These are phyloP conservation scores for Thunnus thynnus DNA, from an alignment of 2,113 vertebrate species.

Conservation along the genomic window DNA sequence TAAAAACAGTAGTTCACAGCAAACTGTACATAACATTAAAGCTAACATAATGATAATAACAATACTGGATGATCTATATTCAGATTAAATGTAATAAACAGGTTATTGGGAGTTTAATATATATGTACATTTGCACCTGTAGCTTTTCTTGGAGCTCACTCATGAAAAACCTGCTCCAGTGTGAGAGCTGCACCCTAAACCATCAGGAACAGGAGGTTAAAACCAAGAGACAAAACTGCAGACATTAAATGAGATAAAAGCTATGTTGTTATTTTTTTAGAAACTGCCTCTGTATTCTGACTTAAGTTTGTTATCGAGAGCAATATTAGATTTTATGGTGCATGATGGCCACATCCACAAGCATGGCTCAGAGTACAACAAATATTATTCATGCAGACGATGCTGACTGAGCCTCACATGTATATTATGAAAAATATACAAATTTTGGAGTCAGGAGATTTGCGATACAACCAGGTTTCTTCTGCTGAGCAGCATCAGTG, in stretches of 20 bases:
- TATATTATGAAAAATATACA: not conserved
- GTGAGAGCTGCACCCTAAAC: no score
- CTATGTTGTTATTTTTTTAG: not conserved
- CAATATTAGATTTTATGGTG: not conserved
- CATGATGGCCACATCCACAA: not conserved
- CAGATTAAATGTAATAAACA: not conserved
- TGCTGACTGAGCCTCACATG: not conserved
- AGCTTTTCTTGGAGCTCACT: no score
- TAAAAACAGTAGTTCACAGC: not conserved
- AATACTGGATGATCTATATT: not conserved
- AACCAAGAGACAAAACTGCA: not conserved
- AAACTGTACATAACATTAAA: no score
- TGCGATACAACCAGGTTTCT: not conserved
- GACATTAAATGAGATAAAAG: not conserved
- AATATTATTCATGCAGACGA: not conserved
- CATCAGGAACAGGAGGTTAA: no score
- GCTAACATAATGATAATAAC: not conserved
- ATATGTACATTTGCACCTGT: no score
- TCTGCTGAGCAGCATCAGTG: constrained; percentile 11
- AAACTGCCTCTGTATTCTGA: not conserved
- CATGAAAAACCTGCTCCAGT: no score
- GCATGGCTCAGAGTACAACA: not conserved
- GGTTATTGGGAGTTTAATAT: not conserved
- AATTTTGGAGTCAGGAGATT: not conserved
- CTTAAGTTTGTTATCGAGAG: not conserved